Base-by-base conservation (phyloP, 2,113 vertebrate genomes). In the Pelvicachromis taeniatus region DNA sequence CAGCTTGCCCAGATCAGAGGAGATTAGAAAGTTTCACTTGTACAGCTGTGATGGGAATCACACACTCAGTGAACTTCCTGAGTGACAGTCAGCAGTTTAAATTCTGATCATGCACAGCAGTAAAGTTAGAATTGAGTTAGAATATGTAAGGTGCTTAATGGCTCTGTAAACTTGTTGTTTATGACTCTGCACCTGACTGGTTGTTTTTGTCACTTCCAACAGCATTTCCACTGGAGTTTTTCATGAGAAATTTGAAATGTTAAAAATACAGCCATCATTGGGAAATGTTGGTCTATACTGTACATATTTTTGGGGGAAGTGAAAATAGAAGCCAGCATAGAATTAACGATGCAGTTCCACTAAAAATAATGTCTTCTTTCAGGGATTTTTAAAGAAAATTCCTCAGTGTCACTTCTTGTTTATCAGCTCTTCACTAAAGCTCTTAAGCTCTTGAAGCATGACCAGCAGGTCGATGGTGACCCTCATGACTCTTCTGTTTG, bases 401-500 rank as follows among this genome's bases (percentile, higher is more conserved):
- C 23, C 77, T 45, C 14, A 1, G 26, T n/a, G 26, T 59, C 78
- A 59, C 55, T 80, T 80, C 78, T 80, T 79, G 54, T 59, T 80
- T 12, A 21, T 50, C 16, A 50, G 48, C 14, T 14, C 42, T 45
- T 45, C 42, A 45, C 42, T 45, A 14, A 45, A 14, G 42, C 12
- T 42, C 33, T 29, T 1, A 42, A 26, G 13, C 17, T 45, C 59
- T 63, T 35, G 35, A 38, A 40, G 19, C 0, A 6, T 21, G 11
- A 65, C 6, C 40, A 48, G 5, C 21, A 7, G 40, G 21, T 13
- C 16, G 6, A 50, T 16, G 45, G 16, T 7, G 13, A 26, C 8
- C 13, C 13, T 26, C 21, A 16, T 1, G 1, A 70, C 63, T 0
- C 4, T 0, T 42, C 38, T 45, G 21, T 40, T 45, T 10, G 3